Conservation (phyloP, 2,113 vertebrate species). For the Reinhardtius hippoglossoides region DNA sequence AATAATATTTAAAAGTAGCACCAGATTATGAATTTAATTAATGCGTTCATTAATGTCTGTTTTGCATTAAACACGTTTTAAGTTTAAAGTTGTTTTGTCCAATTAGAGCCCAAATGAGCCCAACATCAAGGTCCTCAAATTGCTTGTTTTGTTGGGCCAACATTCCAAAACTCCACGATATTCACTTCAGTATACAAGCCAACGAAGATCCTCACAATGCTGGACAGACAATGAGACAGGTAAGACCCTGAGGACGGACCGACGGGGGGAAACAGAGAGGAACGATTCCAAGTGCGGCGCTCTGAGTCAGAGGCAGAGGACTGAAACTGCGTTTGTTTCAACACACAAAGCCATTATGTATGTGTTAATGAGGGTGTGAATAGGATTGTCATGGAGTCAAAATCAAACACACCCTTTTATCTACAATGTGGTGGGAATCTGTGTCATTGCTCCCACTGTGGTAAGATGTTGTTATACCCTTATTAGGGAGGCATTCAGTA, state of each 20-base stretch:
- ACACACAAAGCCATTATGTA: conserved; percentile 16
- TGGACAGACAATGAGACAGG: conserved; percentile 12
- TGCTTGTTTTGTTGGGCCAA: neutral
- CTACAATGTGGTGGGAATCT: conserved; percentile 14
- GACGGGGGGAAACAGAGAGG: neutral
- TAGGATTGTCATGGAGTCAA: conserved; percentile 43
- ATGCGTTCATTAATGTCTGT: neutral
- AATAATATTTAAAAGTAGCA: neutral
- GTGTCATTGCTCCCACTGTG: conserved; percentile 27
- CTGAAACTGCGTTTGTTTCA: neutral
- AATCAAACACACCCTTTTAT: conserved; percentile 54
- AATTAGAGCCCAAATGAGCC: no score
- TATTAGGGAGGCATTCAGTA: conserved; percentile 17
- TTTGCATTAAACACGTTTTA: neutral
- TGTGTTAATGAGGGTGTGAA: conserved; percentile 46
- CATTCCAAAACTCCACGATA: no score
- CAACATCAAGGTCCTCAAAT: neutral
- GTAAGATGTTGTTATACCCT: conserved; percentile 24
- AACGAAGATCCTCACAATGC: neutral
- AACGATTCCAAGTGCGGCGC: conserved; percentile 3
- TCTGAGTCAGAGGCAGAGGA: conserved; percentile 12
- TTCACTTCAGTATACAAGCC: no score
- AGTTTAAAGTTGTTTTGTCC: no score
- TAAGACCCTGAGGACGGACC: conserved; percentile 1
- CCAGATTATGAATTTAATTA: no score